These are phyloP conservation scores for Danio jaintianensis DNA, from an alignment of 2,797 vertebrate genomes.

Conservation along the genomic window DNA sequence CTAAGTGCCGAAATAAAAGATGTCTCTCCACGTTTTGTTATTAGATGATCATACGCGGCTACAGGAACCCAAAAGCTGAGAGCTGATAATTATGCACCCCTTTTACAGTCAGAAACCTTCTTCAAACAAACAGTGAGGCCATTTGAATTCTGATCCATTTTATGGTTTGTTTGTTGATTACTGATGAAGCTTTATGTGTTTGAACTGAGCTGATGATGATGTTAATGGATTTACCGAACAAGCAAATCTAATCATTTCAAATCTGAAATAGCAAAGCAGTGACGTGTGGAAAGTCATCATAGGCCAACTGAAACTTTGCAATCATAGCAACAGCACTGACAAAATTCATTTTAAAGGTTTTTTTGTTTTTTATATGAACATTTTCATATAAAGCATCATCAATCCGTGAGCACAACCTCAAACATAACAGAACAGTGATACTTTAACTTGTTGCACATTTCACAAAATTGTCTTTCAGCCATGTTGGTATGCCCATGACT, in stretches of 20 bases:
- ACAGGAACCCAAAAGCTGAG: slow-evolving; percentile 62
- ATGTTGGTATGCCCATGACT: slow-evolving; percentile 1
- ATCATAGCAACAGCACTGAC: background rate
- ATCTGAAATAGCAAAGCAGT: background rate
- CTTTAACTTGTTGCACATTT: background rate
- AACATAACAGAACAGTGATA: background rate
- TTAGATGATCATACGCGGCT: slow-evolving; percentile 67
- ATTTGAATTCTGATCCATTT: slow-evolving; percentile 24
- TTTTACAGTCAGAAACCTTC: slow-evolving; percentile 12
- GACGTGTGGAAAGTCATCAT: background rate
- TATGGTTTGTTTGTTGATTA: background rate
- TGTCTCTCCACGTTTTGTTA: slow-evolving; percentile 82
- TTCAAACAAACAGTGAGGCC: slow-evolving; percentile 52
- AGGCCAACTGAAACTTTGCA: background rate
- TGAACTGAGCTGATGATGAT: background rate
- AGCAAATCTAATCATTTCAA: background rate
- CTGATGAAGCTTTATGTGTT: background rate
- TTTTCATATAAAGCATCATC: background rate
- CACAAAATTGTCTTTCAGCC: too few species aligned
- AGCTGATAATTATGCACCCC: slow-evolving; percentile 67
- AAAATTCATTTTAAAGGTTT: background rate
- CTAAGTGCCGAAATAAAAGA: slow-evolving; percentile 93
- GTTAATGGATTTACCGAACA: background rate
- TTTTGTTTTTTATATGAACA: background rate
- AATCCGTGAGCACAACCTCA: slow-evolving; percentile 33